Evolutionary conservation across 2,888 invertebrate genomes (phyloP), one percentile per base, ranked within the genome.

Genomic region (Rhodophaea formosa): DNA sequence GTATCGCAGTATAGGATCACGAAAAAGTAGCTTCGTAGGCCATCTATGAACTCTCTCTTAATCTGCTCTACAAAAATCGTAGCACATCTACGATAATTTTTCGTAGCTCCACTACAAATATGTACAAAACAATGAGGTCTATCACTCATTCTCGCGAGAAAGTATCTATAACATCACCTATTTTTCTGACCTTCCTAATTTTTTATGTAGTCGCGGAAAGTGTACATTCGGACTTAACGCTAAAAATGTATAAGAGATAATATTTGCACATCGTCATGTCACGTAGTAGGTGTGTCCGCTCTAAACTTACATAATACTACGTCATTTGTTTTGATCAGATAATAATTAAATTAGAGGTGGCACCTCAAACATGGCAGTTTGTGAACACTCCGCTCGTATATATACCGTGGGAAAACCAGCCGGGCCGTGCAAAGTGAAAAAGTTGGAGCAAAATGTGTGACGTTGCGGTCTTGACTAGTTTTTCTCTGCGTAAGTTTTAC

Each of bases 281-380:
- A 35, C 39, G 35, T n/a, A 16, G 57, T 57, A 60, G 60, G 60
- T 57, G 60, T 60, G 60, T 57, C 49, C 29, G 32, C 8, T 30
- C 14, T 14, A 14, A 8, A 51, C 51, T 12, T 51, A 8, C 39
- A 51, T 17, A 51, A 51, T 23, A 12, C 47, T 47, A 58, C 55
- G 58, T 60, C 60, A 60, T 39, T 42, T 60, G 60, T 60, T 60
- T 58, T 60, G 57, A 23, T 42, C 32, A 47, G 30, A 15, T 30
- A 47, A 53, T 35, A 51, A 51, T 51, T 35, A 16, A 17, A 51
- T 51, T 51, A 51, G 32, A 15, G 45, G 39, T 59, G 59, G 46
- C 57, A 57, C 17, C 29, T 39, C 46, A 46, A 46, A 57, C 45
- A 32, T 35, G 23, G 23, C n/a, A 51, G 16, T 29, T 15, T 51